Evolutionary conservation across 1,140 invertebrate genomes (phyloP).

Genomic region (Archivesica marissinica): DNA sequence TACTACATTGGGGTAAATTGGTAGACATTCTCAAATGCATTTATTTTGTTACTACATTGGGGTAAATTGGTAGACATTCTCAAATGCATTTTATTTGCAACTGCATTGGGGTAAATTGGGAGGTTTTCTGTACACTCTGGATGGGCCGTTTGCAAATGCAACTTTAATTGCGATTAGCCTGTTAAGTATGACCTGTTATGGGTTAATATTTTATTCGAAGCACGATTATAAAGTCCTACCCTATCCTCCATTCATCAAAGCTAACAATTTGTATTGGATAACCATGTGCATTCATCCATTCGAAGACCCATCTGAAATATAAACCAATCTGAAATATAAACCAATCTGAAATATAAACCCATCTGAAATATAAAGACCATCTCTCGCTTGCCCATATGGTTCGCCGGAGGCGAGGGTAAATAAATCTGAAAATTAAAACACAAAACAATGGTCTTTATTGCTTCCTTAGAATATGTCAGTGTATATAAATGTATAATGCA

Average conservation of each 20-base stretch:
- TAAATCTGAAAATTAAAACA: background rate
- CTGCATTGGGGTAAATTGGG: no score
- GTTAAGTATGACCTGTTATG: background rate
- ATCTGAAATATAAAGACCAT: constrained; percentile 52
- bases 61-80: no score
- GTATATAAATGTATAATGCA: no score
- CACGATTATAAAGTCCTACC: constrained; percentile 57
- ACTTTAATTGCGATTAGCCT: no score
- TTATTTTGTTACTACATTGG: no score
- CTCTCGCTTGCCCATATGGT: background rate
- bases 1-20: no score
- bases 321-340: constrained; percentile 79
- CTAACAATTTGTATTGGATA: constrained; percentile 75
- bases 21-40: no score
- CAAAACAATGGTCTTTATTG: background rate
- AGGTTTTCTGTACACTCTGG: no score
- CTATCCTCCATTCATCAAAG: constrained; percentile 79
- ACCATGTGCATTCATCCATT: constrained; percentile 82
- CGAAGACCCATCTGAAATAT: constrained; percentile 79
- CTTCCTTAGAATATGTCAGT: no score
- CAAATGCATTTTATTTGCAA: no score
- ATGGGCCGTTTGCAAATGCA: no score
- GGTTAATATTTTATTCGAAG: background rate
- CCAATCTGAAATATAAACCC: constrained; percentile 78
- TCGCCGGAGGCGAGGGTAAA: background rate